Evolutionary conservation across 53 echinoderm and acorn worm genomes (phyloP), one percentile per base, ranked within the genome.

Genomic region (Henricia sp.): DNA sequence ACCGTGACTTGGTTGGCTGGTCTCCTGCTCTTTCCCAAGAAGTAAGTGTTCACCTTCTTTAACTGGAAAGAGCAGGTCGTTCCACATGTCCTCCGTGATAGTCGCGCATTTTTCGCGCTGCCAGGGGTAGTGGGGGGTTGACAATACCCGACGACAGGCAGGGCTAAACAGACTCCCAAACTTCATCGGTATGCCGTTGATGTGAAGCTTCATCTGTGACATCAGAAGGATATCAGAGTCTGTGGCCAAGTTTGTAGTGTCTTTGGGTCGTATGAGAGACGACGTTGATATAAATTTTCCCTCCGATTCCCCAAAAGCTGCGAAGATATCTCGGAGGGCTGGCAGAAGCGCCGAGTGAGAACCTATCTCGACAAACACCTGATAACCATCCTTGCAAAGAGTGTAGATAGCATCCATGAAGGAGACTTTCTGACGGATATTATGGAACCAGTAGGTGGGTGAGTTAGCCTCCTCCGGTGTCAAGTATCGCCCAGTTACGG

Each of bases 81-180:
- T 20, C 23, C 44, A 24, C 19, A 40, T 76, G 0, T 19, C 14
- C 12, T 66, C 19, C 0, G 84, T 23, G 2, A 73, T 43, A 24
- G 65, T 57, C 30, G 44, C 14, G 6, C 87, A 92, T 30, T 10
- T 21, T 24, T 80, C 55, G 11, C 89, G 74, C 66, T 92, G 92
- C 92, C 92, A 92, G 14, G 92, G 89, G 72, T 92, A 92, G 46
- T 50, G 30, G 40, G 92, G 92, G 21, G 83, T 36, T 1, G 90
- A 76, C 10, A 46, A 60, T 13, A 89, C 77, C 12, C 44, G 62
- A 25, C 72, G 51, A 54, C 13, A 50, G 24, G 13, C 6, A 23
- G 16, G 27, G 34, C 44, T 41, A 33, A 74, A 89, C 20, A 72
- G 52, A 40, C 56, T 26, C 1, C 66, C 41, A 34, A 89, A 63